Percentiles rank a stretch among this genome's conserved stretches.
Evolutionary conservation across 1,140 invertebrate species (phyloP).

Genomic region (Potamilus streckersoni): DNA sequence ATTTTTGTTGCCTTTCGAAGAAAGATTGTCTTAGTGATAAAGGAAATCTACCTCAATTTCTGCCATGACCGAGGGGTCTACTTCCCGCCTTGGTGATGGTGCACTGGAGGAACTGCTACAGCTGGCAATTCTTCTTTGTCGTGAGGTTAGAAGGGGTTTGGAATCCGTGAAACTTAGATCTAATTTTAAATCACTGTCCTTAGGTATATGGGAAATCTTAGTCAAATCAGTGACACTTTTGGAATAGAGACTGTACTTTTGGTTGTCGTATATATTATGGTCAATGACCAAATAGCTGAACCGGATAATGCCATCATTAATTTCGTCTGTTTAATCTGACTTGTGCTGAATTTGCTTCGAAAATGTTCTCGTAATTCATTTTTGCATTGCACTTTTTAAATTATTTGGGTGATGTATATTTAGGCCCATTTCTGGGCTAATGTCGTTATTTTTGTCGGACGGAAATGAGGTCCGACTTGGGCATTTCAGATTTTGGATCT

Average conservation of each 20-base stretch:
- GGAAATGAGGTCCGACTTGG: neutral
- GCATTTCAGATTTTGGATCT: conserved; percentile 45
- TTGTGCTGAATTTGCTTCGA: conserved; percentile 17
- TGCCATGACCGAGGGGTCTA: conserved; percentile 44
- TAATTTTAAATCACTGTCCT: neutral
- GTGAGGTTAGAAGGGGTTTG: too few species aligned
- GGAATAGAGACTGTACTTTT: conserved; percentile 1
- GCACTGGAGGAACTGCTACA: conserved; percentile 19
- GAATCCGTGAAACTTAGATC: too few species aligned
- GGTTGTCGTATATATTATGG: conserved; percentile 10
- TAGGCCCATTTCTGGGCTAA: neutral
- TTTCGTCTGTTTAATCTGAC: neutral
- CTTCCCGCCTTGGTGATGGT: conserved; percentile 32
- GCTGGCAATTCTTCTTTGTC: neutral
- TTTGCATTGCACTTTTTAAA: conserved; percentile 29
- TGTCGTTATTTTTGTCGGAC: conserved; percentile 1
- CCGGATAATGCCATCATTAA: conserved; percentile 9
- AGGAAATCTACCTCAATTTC: conserved; percentile 48
- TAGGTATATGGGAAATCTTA: neutral
- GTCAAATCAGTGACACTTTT: conserved; percentile 14
- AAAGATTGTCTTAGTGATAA: neutral
- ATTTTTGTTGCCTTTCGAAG: too few species aligned
- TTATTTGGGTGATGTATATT: conserved; percentile 3
- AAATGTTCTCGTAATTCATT: conserved; percentile 32
- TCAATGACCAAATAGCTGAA: conserved; percentile 2